These are phyloP conservation scores for Meriones psammophilus DNA, from an alignment of 2,797 vertebrate genomes.

Conservation along the genomic window DNA sequence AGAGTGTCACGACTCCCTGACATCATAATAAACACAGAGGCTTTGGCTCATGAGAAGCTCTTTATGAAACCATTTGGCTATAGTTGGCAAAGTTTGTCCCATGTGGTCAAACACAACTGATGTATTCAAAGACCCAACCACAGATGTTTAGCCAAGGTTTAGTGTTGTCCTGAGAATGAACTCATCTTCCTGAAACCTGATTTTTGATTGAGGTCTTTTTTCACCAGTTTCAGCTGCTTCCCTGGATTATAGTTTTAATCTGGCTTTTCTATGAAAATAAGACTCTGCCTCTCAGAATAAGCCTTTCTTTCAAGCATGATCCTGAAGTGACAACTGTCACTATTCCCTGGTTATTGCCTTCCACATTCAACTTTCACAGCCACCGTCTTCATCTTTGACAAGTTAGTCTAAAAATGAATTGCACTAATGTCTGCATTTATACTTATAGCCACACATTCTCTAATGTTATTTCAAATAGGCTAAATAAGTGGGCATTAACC, in stretches of 20 bases:
- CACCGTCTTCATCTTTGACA: not conserved
- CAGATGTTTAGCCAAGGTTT: conserved; percentile 28
- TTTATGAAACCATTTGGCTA: not conserved
- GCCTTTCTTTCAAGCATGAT: conserved; percentile 30
- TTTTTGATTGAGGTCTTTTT: conserved; percentile 58
- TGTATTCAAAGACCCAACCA: not conserved
- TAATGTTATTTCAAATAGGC: conserved; percentile 9
- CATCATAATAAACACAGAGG: not conserved
- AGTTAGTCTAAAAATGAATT: conserved; percentile 29
- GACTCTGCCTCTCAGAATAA: conserved; percentile 54
- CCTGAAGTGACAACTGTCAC: not conserved
- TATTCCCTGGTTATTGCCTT: not conserved
- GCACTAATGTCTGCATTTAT: not conserved
- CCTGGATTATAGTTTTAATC: conserved; percentile 52
- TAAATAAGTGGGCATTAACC: conserved; percentile 5
- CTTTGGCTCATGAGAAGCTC: not conserved
- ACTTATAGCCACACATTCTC: conserved; percentile 38
- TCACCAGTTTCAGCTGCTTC: conserved; percentile 55
- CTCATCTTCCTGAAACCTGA: conserved; percentile 60
- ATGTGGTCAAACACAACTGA: not conserved
- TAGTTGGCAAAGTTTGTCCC: conserved; percentile 6
- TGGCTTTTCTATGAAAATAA: conserved; percentile 7
- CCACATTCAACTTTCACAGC: conserved; percentile 20
- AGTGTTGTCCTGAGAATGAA: conserved; percentile 26
- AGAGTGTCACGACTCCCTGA: not conserved